Evolutionary conservation across 1,140 invertebrate genomes (phyloP).

Genomic region (Dendroctonus valens): DNA sequence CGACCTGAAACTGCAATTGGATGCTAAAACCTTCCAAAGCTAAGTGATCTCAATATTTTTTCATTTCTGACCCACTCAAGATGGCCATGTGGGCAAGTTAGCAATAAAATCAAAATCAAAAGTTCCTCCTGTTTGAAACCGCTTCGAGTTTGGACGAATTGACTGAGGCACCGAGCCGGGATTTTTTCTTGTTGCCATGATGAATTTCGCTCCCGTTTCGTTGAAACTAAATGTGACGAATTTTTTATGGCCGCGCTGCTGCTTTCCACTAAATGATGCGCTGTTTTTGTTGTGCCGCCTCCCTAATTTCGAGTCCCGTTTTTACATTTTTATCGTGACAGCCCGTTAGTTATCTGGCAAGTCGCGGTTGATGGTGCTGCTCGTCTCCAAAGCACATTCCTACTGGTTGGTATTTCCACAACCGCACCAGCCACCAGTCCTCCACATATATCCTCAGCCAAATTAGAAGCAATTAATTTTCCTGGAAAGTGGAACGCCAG

Average conservation of each 20-base stretch:
- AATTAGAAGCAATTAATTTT: no score
- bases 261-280: slow-evolving; percentile 22
- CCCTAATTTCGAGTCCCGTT: not conserved
- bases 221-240: slow-evolving; percentile 29
- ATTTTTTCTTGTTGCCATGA: slow-evolving; percentile 28
- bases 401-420: no score
- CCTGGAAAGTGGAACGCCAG: no score
- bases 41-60: no score
- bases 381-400: no score
- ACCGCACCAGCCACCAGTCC: no score
- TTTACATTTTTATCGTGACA: not conserved
- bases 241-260: slow-evolving; percentile 27
- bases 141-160: slow-evolving; percentile 4
- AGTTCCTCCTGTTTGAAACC: not conserved
- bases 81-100: no score
- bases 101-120: no score
- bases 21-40: no score
- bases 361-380: no score
- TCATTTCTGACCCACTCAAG: no score
- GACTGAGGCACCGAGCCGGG: not conserved
- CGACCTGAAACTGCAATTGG: not conserved
- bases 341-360: not conserved
- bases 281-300: slow-evolving; percentile 15
- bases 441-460: no score
- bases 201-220: slow-evolving; percentile 21